phyloP scores from a whole-genome alignment of 2,797 vertebrate species.

The Apogon talboti region DNA sequence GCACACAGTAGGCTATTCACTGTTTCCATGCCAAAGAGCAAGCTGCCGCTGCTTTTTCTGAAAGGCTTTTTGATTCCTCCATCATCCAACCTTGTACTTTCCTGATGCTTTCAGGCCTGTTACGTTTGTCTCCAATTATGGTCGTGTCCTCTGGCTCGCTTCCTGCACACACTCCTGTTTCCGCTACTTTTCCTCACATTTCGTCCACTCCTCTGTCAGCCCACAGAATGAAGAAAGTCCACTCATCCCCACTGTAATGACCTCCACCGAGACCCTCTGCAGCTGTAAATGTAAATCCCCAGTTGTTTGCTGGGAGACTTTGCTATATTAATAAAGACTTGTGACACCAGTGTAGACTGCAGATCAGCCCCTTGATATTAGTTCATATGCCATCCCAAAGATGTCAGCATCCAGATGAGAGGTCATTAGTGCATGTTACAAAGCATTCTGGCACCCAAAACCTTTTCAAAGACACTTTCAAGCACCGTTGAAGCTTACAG shows the following conservation, averaged over 20 bases:
- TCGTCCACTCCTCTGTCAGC: constrained; percentile 41
- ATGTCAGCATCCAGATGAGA: constrained; percentile 56
- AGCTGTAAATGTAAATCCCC: constrained; percentile 71
- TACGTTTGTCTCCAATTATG: constrained; percentile 17
- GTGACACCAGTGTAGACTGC: constrained; percentile 43
- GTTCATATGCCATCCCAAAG: constrained; percentile 31
- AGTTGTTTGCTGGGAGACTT: constrained; percentile 69
- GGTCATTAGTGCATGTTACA: constrained; percentile 64
- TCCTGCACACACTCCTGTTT: constrained; percentile 21
- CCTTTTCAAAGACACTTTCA: constrained; percentile 50
- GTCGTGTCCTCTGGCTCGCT: constrained; percentile 21
- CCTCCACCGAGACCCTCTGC: constrained; percentile 75
- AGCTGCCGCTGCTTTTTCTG: constrained; percentile 22
- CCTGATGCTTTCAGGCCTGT: neutral
- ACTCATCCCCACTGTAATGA: constrained; percentile 78
- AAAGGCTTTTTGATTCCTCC: constrained; percentile 44
- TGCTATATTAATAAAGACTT: constrained; percentile 62
- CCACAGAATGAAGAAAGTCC: constrained; percentile 30
- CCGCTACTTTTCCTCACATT: constrained; percentile 22
- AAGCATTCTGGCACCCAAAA: constrained; percentile 26
- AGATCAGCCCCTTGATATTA: constrained; percentile 63
- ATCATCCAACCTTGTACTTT: constrained; percentile 33
- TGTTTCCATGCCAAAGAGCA: constrained; percentile 11
- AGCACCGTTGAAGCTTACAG: constrained; percentile 44
- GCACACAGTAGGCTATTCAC: neutral